Evolutionary conservation across 2,113 vertebrate genomes (phyloP).

Genomic region (Cisticola juncidis): DNA sequence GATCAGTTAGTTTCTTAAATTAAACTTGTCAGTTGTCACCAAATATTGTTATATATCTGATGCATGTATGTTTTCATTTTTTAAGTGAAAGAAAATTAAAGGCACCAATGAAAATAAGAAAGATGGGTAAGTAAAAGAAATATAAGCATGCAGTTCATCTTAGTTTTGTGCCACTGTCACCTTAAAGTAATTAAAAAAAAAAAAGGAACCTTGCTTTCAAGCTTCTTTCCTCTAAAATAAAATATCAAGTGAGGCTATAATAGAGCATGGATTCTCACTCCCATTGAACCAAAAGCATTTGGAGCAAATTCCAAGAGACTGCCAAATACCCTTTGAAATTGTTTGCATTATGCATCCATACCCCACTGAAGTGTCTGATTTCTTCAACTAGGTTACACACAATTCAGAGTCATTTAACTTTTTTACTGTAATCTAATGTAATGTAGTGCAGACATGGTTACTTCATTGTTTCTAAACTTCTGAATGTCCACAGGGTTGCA

Average conservation of each 20-base stretch:
- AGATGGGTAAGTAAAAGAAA: not conserved
- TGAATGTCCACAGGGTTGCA: not conserved
- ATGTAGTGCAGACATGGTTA: not conserved
- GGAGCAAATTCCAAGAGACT: not conserved
- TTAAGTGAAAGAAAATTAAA: not conserved
- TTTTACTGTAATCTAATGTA: not conserved
- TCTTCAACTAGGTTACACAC: not conserved
- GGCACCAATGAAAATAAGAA: not conserved
- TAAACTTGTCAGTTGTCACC: not conserved
- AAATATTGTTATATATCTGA: not conserved
- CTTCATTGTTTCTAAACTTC: not conserved
- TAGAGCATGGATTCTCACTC: not conserved
- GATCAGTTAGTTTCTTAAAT: not conserved
- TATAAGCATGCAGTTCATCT: not conserved
- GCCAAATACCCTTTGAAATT: not conserved
- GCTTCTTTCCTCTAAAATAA: not conserved
- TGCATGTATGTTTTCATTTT: not conserved
- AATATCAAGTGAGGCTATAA: not conserved
- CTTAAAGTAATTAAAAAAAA: not conserved
- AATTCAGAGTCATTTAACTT: not conserved
- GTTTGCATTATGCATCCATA: not conserved
- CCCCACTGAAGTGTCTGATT: not conserved
- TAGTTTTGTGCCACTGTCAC: not conserved
- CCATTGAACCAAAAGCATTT: not conserved
- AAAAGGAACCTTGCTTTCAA: not conserved